A percentile compares a stretch with the other conserved stretches of the same genome.
These are phyloP conservation scores for Spea bombifrons DNA, from an alignment of 2,113 vertebrate species.

Conservation along the genomic window DNA sequence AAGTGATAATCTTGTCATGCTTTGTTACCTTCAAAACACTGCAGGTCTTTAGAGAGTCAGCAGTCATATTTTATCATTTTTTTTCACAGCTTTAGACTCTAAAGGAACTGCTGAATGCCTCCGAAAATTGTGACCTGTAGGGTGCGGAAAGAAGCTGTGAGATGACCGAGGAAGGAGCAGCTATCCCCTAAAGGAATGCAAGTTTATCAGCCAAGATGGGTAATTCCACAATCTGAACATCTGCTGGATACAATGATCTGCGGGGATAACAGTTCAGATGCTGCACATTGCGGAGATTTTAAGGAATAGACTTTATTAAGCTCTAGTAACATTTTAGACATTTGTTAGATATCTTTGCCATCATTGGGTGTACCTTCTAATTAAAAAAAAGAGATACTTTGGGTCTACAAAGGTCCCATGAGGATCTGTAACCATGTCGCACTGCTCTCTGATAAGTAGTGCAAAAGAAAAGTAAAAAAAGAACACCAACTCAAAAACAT, in stretches of 20 bases:
- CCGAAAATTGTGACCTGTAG: conserved; percentile 34
- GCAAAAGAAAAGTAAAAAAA: no score
- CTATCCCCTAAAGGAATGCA: conserved; percentile 21
- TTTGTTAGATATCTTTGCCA: conserved; percentile 18
- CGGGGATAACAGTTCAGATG: conserved; percentile 13
- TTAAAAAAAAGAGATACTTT: no score
- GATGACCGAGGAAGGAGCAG: conserved; percentile 32
- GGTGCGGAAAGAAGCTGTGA: conserved; percentile 30
- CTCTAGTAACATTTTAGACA: neutral
- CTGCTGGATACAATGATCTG: conserved; percentile 17
- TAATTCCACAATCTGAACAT: conserved; percentile 25
- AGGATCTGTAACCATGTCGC: no score
- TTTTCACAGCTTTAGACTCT: conserved; percentile 15
- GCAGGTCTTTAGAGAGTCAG: conserved; percentile 29
- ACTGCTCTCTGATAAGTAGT: no score
- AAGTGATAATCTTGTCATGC: conserved; percentile 25
- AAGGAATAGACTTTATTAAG: conserved; percentile 6
- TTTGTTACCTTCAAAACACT: conserved; percentile 43
- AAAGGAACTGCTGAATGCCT: conserved; percentile 17
- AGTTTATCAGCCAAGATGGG: conserved; percentile 21
- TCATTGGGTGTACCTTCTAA: no score
- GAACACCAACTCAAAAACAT: no score
- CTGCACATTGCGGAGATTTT: neutral
- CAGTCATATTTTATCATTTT: neutral
- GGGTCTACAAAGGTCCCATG: no score